These are phyloP conservation scores for Cetoscarus ocellatus DNA, from an alignment of 2,797 vertebrate species.

Conservation along the genomic window DNA sequence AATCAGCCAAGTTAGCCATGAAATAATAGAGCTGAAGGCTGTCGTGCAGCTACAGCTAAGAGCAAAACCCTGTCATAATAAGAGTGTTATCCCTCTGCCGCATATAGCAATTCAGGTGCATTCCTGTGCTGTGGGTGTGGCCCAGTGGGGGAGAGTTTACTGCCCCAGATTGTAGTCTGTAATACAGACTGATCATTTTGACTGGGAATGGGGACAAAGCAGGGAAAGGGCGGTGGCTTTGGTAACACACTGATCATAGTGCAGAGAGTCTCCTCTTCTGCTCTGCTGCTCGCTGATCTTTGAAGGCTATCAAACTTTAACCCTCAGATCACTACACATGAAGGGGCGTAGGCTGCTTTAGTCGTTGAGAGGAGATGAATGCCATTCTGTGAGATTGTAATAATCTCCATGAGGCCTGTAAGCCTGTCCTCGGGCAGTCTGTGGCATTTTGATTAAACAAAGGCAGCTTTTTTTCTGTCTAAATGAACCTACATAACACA, in stretches of 20 bases:
- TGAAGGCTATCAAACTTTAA: slow-evolving; percentile 51
- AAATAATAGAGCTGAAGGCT: slow-evolving; percentile 14
- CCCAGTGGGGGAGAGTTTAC: slow-evolving; percentile 44
- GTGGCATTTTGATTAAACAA: slow-evolving; percentile 59
- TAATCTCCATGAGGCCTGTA: slow-evolving; percentile 43
- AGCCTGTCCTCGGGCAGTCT: slow-evolving; percentile 56
- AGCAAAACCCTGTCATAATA: slow-evolving; percentile 18
- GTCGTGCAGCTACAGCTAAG: slow-evolving; percentile 4
- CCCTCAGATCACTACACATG: slow-evolving; percentile 40
- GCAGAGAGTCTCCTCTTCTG: slow-evolving; percentile 47
- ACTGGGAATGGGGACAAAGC: slow-evolving; percentile 69
- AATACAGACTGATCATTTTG: slow-evolving; percentile 63
- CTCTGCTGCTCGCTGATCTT: slow-evolving; percentile 51
- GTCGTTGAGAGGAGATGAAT: slow-evolving; percentile 28
- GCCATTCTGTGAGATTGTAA: slow-evolving; percentile 37
- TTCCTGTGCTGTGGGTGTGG: slow-evolving; percentile 70
- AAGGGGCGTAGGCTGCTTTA: slow-evolving; percentile 6
- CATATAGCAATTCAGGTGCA: slow-evolving; percentile 60
- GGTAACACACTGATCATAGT: slow-evolving; percentile 51
- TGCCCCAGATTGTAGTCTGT: slow-evolving; percentile 66
- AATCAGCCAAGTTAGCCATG: background rate
- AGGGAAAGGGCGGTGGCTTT: slow-evolving; percentile 73
- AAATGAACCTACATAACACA: slow-evolving; percentile 62
- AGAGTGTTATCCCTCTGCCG: slow-evolving; percentile 6
- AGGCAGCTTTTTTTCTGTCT: slow-evolving; percentile 22